Base-by-base conservation (phyloP, 2,888 invertebrate genomes). In the Theretra japonica region DNA sequence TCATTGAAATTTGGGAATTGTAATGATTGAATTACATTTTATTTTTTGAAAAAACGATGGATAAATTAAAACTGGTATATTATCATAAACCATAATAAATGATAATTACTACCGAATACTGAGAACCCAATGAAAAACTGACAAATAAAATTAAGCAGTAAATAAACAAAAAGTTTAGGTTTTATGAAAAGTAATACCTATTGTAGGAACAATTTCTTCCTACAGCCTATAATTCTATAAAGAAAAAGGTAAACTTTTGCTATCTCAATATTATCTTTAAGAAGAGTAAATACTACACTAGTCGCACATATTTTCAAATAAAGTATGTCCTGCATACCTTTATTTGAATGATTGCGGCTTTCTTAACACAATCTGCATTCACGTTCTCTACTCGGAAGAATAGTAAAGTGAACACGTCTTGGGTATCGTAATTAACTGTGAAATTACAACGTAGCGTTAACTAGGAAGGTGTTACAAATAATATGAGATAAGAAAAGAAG, bases 261-360 rank as follows among this genome's bases (percentile, higher is more conserved):
- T 15, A n/a, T 25, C 15, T 58, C 15, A 25, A 25, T 15, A 25
- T 25, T 30, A 60, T 6, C 17, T 41, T 41, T 30, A 60, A 17
- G 17, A 7, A 59, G 4, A 33, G 2, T 53, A 62, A n/a, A 70
- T 62, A 17, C 53, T 56, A 62, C 33, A 65, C 19, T 11, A 70
- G 30, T 17, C 74, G 71, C 53, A 59, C 69, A 72, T 76, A 75
- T 73, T 77, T 82, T 86, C 88, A 86, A 84, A 82, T 76, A 75
- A 74, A 85, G 84, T 90, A 92, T 86, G 90, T 70, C 91, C 88
- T 6, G 92, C 93, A 90, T 90, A 89, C 86, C 83, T 76, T 75
- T 79, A 83, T 79, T 84, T 83, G 88, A 90, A 83, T 75, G 58
- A 74, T 73, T 65, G 72, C 70, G 71, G 28, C 70, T 81, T 48